Evolutionary conservation across 2,888 invertebrate genomes (phyloP).

Genomic region (Caenorhabditis drosophilae): DNA sequence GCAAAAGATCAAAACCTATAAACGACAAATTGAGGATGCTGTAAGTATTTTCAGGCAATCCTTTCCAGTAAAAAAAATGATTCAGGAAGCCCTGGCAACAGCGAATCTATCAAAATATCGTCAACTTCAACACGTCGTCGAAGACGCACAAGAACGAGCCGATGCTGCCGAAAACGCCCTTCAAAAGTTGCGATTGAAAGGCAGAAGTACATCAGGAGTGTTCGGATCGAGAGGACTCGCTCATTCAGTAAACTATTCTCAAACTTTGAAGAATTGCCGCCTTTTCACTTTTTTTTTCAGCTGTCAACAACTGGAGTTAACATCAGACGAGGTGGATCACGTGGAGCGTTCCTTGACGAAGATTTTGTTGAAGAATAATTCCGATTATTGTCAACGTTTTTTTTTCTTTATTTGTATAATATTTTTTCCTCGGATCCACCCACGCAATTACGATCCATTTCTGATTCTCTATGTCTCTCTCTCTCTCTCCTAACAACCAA

Average conservation of each 20-base stretch:
- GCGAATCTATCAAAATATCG: conserved; percentile 73
- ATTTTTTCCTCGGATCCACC: conserved; percentile 2
- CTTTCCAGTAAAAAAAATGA: too few relatives aligned
- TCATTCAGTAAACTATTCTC: conserved; percentile 42
- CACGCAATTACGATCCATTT: not conserved
- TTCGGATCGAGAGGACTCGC: conserved; percentile 52
- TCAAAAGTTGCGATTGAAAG: conserved; percentile 71
- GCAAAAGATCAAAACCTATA: conserved; percentile 76
- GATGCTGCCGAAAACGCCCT: conserved; percentile 72
- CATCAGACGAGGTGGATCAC: conserved; percentile 40
- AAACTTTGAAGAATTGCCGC: too few relatives aligned
- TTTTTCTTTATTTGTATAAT: conserved; percentile 30
- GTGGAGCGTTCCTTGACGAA: conserved; percentile 50
- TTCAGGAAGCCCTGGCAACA: conserved; percentile 72
- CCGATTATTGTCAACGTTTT: conserved; percentile 1
- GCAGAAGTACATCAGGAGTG: conserved; percentile 52
- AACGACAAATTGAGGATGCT: conserved; percentile 73
- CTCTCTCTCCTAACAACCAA: too few relatives aligned
- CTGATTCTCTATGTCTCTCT: not conserved
- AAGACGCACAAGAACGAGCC: conserved; percentile 68
- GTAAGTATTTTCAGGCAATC: conserved; percentile 69
- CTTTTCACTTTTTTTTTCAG: too few relatives aligned
- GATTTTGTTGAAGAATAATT: conserved; percentile 48
- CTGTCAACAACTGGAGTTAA: conserved; percentile 38
- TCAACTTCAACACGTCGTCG: conserved; percentile 73